Base-by-base conservation (phyloP, 2,113 vertebrate species). In the Perognathus longimembris region DNA sequence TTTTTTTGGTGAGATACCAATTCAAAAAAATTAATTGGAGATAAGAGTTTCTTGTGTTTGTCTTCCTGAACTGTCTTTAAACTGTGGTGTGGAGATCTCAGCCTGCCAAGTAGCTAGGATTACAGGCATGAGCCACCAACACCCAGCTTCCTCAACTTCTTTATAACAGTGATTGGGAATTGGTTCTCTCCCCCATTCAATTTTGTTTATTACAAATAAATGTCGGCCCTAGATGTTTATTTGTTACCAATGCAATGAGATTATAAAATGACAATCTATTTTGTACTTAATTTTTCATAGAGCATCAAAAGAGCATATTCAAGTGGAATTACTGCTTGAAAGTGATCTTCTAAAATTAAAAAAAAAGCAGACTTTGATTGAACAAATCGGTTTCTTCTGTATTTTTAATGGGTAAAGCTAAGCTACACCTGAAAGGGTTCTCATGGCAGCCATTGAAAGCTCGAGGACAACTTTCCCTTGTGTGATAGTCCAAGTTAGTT, bases 261-360 rank as follows among this genome's bases (percentile, higher is more conserved):
- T 90, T 67, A 45, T 87, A 87, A 77, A 87, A 66, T 71, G 11
- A 45, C 45, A 18, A 89, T 40, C 26, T 82, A 50, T 81, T 85
- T 80, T 84, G 36, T n/a, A 81, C 28, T 73, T 94, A 63, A 79
- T 34, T 36, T 22, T 45, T 22, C 14, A 4, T 15, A 7, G 59
- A 32, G 66, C 50, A 34, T 15, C 3, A 20, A 20, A 85, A 69
- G 63, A 82, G 3, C 12, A 70, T n/a, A 54, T 61, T 70, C 20
- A 71, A 82, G 64, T 74, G 30, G n/a, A 88, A 32, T 84, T 74
- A 70, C 30, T 78, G 1, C 18, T 57, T 17, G 12, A 17, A 80
- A 81, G 17, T 30, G 69, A 11, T 11, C 45, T 57, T 79, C 5
- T 80, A 26, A 79, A 77, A 26, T n/a, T n/a, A 74, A 54, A 54